Percentiles rank a stretch among this genome's conserved stretches.
phyloP scores from a whole-genome alignment of 2,113 vertebrate genomes.

The Phainopepla nitens region DNA sequence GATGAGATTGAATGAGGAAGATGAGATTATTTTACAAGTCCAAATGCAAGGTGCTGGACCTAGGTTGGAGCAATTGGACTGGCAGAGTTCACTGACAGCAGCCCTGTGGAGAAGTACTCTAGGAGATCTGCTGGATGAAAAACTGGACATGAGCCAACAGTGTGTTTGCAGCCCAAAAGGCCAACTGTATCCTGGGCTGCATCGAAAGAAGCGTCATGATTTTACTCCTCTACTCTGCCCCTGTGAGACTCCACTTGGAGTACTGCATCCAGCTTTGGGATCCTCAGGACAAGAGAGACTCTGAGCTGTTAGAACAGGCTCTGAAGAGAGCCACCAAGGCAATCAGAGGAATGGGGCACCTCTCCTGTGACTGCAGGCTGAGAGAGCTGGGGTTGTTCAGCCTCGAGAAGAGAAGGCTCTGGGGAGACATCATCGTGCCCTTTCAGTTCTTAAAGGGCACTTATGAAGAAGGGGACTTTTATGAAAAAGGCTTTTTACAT shows the following conservation, averaged over 20 bases:
- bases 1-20: background rate
- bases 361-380: background rate
- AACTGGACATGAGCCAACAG: background rate
- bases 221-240: background rate
- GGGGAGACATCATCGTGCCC: no score
- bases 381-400: background rate
- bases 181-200: rapidly evolving
- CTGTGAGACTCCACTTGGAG: background rate
- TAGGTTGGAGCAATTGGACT: no score
- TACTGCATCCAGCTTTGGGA: background rate
- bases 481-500: background rate
- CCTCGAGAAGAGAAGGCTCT: background rate
- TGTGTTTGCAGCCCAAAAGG: background rate
- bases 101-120: background rate
- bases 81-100: background rate
- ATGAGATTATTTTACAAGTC: background rate
- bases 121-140: background rate
- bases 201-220: background rate
- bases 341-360: background rate
- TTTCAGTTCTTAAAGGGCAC: background rate
- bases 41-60: background rate
- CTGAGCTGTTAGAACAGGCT: background rate
- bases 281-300: background rate
- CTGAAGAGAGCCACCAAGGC: background rate
- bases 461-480: background rate